Evolutionary conservation across 2,888 invertebrate genomes (phyloP).

Genomic region (Tetheella fluctuosa): DNA sequence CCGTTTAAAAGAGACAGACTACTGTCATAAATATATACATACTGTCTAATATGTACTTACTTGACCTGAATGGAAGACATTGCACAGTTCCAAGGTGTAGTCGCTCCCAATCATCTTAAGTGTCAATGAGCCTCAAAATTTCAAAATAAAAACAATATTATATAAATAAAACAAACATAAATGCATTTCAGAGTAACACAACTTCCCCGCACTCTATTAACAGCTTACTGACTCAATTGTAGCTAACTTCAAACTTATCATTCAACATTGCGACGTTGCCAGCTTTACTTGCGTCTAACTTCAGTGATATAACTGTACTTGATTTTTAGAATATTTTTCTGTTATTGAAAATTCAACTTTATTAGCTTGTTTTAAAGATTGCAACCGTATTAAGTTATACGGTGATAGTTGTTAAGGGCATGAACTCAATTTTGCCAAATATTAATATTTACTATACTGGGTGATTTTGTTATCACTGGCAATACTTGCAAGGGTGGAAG

Average conservation of each 20-base stretch:
- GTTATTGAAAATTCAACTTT: constrained; percentile 31
- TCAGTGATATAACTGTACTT: constrained; percentile 57
- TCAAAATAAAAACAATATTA: constrained; percentile 29
- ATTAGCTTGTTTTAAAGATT: not conserved
- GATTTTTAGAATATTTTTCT: constrained; percentile 35
- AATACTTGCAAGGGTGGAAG: no score
- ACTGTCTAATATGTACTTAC: constrained; percentile 72
- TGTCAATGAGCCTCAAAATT: constrained; percentile 17
- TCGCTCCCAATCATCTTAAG: constrained; percentile 90
- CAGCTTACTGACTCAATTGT: constrained; percentile 57
- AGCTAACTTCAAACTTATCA: constrained; percentile 62
- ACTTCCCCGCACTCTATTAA: constrained; percentile 38
- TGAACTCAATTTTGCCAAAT: no score
- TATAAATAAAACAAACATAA: constrained; percentile 38
- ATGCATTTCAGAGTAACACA: constrained; percentile 49
- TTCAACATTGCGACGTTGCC: constrained; percentile 66
- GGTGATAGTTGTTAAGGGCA: constrained; percentile 42
- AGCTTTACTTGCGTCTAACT: constrained; percentile 55
- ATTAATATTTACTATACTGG: no score
- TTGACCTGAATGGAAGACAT: constrained; percentile 95
- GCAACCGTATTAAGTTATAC: constrained; percentile 11
- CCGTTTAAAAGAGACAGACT: not conserved
- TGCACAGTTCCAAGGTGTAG: constrained; percentile 93
- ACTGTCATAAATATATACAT: not conserved
- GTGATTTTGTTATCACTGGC: no score